Conservation (phyloP, 2,113 vertebrate genomes). For the Litocranius walleri region DNA sequence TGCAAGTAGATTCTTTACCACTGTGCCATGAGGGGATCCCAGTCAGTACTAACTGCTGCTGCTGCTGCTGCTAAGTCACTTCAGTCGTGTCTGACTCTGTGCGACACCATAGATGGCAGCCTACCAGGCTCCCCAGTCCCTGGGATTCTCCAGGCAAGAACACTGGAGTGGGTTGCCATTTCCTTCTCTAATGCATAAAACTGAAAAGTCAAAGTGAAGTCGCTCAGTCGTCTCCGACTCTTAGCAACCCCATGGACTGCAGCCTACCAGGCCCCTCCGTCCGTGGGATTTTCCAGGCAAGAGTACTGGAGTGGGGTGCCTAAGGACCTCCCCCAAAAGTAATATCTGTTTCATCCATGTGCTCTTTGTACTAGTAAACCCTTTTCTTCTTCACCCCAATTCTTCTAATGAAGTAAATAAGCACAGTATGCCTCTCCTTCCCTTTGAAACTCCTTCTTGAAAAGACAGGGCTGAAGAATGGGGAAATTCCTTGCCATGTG, state of each 20-base stretch:
- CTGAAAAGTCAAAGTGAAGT: too few species aligned
- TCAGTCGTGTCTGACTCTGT: too few species aligned
- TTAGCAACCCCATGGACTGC: too few species aligned
- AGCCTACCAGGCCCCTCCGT: too few species aligned
- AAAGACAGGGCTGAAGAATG: neutral
- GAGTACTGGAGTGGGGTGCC: too few species aligned
- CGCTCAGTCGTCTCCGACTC: too few species aligned
- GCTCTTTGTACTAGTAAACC: neutral
- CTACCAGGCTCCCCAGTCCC: fast-evolving
- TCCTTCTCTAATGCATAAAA: too few species aligned
- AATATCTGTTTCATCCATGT: neutral
- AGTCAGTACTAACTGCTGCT: neutral
- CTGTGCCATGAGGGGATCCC: neutral
- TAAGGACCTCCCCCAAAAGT: neutral
- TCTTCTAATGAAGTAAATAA: neutral
- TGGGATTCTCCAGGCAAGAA: too few species aligned
- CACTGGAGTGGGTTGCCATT: too few species aligned
- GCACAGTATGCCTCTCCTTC: neutral
- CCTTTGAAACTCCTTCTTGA: neutral
- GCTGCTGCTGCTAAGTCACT: too few species aligned
- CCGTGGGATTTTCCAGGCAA: too few species aligned
- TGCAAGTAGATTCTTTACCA: neutral
- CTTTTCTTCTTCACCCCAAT: neutral
- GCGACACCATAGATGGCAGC: too few species aligned
- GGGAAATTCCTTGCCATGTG: neutral